These are phyloP conservation scores for Ophion obscuratus DNA, from an alignment of 2,888 invertebrate genomes.

Conservation along the genomic window DNA sequence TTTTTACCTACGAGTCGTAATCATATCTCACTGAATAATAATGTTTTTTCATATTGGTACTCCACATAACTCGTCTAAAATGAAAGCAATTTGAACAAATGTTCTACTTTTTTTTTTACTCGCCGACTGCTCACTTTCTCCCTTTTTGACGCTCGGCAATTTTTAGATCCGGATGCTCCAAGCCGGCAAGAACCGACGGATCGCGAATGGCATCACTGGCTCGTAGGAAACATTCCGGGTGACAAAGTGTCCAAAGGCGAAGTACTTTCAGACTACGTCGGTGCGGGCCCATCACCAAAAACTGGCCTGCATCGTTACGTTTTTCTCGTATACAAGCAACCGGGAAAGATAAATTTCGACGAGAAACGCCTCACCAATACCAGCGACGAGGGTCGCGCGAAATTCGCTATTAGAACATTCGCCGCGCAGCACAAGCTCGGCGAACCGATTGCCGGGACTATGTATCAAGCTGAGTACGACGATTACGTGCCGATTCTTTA, in stretches of 20 bases:
- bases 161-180: slow-evolving; percentile 81
- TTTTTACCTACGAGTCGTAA: not conserved
- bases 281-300: slow-evolving; percentile 80
- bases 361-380: slow-evolving; percentile 86
- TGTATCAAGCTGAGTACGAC: slow-evolving; percentile 94
- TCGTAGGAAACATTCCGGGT: slow-evolving; percentile 83
- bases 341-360: slow-evolving; percentile 85
- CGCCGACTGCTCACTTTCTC: no score
- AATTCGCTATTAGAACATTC: slow-evolving; percentile 89
- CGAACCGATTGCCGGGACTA: slow-evolving; percentile 93
- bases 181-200: slow-evolving; percentile 90
- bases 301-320: slow-evolving; percentile 81
- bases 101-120: not conserved
- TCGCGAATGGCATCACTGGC: slow-evolving; percentile 82
- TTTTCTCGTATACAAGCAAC: slow-evolving; percentile 82
- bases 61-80: not conserved
- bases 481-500: slow-evolving; percentile 95
- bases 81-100: not conserved
- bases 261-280: slow-evolving; percentile 81
- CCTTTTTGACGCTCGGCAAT: not conserved
- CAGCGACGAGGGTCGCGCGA: slow-evolving; percentile 85
- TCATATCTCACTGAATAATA: no score
- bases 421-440: slow-evolving; percentile 93
- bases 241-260: slow-evolving; percentile 81
- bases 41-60: not conserved